phyloP scores from a whole-genome alignment of 1,140 invertebrate genomes.

The Aricia agestis region DNA sequence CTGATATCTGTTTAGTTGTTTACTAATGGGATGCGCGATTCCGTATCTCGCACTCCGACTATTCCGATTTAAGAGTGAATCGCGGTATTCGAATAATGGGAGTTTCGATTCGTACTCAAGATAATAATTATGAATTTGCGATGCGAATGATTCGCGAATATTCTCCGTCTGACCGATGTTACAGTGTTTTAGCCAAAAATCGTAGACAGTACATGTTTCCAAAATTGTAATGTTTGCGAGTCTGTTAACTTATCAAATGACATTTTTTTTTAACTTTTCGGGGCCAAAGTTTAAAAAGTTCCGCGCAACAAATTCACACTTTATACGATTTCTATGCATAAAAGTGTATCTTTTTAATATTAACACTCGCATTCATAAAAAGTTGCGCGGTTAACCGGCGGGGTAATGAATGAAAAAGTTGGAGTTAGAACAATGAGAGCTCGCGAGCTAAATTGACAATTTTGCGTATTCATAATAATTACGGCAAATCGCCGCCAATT shows the following conservation, averaged over 20 bases:
- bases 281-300: not conserved
- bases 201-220: no score
- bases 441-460: not conserved
- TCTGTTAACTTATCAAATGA: no score
- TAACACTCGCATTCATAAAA: not conserved
- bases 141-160: no score
- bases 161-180: no score
- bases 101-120: not conserved
- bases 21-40: slow-evolving; percentile 6
- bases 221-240: no score
- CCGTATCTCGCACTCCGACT: not conserved
- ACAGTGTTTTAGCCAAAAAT: no score
- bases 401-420: slow-evolving; percentile 2
- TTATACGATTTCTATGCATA: not conserved
- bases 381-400: not conserved
- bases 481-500: not conserved
- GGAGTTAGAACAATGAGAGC: not conserved
- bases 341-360: not conserved
- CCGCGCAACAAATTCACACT: not conserved
- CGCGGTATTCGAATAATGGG: not conserved
- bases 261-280: no score
- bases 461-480: slow-evolving; percentile 1
- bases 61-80: slow-evolving; percentile 1
- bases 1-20: slow-evolving; percentile 15
- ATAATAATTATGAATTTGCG: not conserved